Evolutionary conservation across 2,797 vertebrate species (phyloP), one percentile per base, ranked within the genome.

Genomic region (Synanceia verrucosa): DNA sequence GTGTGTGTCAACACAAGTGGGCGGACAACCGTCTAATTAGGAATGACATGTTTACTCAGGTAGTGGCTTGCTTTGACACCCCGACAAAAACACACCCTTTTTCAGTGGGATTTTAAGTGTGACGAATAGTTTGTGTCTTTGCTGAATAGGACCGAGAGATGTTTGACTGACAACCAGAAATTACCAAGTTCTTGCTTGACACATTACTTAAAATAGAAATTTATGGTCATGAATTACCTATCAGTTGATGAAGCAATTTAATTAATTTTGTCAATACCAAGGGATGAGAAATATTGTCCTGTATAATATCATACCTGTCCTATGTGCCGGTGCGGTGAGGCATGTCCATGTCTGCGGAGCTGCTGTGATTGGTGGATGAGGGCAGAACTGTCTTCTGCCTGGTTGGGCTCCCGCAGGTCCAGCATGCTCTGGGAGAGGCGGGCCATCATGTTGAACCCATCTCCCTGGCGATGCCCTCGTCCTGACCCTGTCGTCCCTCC

Each of bases 351-450:
- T 78, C 71, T 77, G 80, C 74, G 87, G 71, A 87, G 92, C 74
- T 65, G 79, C 81, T 93, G 91, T 51, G 93, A 90, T 7, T 92
- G 89, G 73, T 76, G 86, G 24, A 92, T 89, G 72, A 95, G 92
- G 29, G 73, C 88, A 9, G 2, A n/a, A 2, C 9, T 90, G 88
- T 84, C 85, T 6, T 92, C 85, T 0, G 76, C 2, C 12, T 85
- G 72, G 21, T 21, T 75, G 19, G 94, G 93, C 51, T 86, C 12
- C 3, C 93, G 91, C 43, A 91, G 60, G 7, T 96, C 93, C 71
- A 94, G 89, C 92, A 95, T 91, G 80, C 96, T 96, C 0, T 95
- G 94, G 9, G 96, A 95, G 66, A 95, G 74, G 68, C 95, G 92
- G n/a, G 92, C 93, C 91, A 96, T 91, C 75, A 96, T 90, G 57